Evolutionary conservation across 2,113 vertebrate genomes (phyloP), one percentile per base, ranked within the genome.

Genomic region (Hypanus sabinus): DNA sequence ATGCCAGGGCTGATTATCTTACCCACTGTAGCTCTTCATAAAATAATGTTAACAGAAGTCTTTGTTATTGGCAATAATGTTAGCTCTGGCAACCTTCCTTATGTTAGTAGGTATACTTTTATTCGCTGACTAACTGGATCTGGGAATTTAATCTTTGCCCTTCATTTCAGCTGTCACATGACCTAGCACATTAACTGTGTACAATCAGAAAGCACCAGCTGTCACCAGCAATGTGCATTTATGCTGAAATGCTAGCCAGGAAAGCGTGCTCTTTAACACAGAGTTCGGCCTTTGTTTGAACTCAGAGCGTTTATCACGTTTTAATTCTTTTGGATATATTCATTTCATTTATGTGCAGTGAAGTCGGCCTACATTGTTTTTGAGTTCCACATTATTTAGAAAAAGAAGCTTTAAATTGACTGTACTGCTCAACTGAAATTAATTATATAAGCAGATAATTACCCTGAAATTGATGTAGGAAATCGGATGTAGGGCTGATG

Each of bases 151-250:
- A 93, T 68, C 91, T 73, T 55, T 55, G 24, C 38, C 38, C 70
- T 71, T 93, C 70, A 93, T 33, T 36, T 30, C 68, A 93, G 36
- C 33, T 38, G 36, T 68, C 91, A 93, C 68, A 55, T 93, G 70
- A 75, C 68, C 70, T 11, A 12, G 27, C 90, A 73, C 36, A 27
- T 68, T 73, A 73, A 73, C 91, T 73, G 36, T 30, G 36, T 73
- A 68, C 91, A 93, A 93, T 93, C 91, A 93, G 65, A 73, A 46
- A 93, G 0, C 91, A 93, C 68, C 91, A 93, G 68, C 70, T 93
- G 91, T 93, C 91, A 55, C 91, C 68, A 73, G 91, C 65, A 55
- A 36, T 22, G 68, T 93, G 70, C 70, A 55, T 55, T 55, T 93
- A 38, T 55, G 38, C 22, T 93, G 68, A 46, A 30, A 27, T 46